Conservation (phyloP, 2,888 invertebrate species). For the Saturnia pavonia region DNA sequence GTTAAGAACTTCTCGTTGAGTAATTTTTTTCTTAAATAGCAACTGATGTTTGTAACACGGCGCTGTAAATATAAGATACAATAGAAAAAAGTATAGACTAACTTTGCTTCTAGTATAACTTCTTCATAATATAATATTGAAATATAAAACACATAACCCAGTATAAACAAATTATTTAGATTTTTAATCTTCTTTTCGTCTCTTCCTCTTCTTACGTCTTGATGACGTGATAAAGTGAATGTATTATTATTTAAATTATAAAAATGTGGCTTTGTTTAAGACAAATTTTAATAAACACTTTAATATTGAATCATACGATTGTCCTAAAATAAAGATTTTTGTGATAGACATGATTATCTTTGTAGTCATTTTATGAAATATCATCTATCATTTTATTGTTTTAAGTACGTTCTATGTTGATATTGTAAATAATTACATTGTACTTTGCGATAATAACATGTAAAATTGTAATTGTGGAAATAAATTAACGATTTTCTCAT, state of each 20-base stretch:
- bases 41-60: not conserved
- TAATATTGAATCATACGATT: not conserved
- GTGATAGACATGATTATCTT: not conserved
- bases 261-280: no score
- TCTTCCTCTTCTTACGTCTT: no score
- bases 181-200: no score
- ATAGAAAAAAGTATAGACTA: not conserved
- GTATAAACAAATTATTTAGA: no score
- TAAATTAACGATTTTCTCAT: not conserved
- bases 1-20: not conserved
- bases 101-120: not conserved
- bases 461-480: not conserved
- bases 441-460: not conserved
- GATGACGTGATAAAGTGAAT: no score
- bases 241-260: no score
- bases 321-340: not conserved
- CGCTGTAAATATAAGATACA: not conserved
- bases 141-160: no score
- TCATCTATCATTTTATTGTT: not conserved
- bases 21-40: not conserved
- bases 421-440: slow-evolving; percentile 2
- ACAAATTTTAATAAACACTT: no score
- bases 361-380: not conserved
- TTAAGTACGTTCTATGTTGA: not conserved
- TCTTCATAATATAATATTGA: no score